Conservation (phyloP, 2,113 vertebrate species). For the Heloderma charlesbogerti region DNA sequence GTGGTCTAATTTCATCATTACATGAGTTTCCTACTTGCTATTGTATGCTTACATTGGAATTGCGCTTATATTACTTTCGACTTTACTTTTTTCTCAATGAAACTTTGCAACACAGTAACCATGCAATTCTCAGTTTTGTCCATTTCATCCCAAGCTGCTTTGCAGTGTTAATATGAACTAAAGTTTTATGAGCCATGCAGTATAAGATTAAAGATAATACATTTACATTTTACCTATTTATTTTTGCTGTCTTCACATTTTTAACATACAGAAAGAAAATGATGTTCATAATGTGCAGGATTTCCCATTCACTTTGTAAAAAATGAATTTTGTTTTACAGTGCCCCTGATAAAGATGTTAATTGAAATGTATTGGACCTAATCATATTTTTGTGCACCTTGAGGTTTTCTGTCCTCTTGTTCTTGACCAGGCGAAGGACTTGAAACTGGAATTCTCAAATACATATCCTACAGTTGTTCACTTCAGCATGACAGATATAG, state of each 20-base stretch:
- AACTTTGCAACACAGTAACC: background rate
- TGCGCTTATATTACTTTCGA: background rate
- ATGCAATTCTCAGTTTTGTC: background rate
- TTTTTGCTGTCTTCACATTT: background rate
- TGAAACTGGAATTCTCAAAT: background rate
- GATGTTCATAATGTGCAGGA: background rate
- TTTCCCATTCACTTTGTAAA: background rate
- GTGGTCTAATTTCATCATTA: constrained; percentile 47
- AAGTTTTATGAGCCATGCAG: background rate
- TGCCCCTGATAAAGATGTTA: background rate
- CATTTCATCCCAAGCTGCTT: background rate
- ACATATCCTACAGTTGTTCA: background rate
- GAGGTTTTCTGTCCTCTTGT: background rate
- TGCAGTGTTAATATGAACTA: background rate
- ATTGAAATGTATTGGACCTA: background rate
- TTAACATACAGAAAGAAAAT: background rate
- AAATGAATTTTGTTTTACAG: background rate
- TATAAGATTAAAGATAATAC: background rate
- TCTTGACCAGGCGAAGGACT: background rate
- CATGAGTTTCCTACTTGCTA: background rate
- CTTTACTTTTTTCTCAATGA: background rate
- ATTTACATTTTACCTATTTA: background rate
- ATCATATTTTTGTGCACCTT: background rate
- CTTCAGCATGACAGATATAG: background rate
- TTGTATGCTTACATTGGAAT: background rate